Evolutionary conservation across 2,888 invertebrate species (phyloP).

Genomic region (Heteromurus nitidus): DNA sequence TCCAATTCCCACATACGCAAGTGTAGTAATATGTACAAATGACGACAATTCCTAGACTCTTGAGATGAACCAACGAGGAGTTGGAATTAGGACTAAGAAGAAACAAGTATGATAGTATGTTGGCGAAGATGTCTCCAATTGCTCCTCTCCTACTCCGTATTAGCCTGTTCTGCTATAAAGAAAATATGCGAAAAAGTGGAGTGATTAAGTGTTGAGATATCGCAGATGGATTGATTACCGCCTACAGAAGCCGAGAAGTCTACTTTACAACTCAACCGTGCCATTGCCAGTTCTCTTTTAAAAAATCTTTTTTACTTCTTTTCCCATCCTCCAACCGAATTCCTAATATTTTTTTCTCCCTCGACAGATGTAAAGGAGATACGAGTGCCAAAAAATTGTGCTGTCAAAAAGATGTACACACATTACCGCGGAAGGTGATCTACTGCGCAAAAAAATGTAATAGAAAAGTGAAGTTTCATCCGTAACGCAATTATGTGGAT

Average conservation of each 20-base stretch:
- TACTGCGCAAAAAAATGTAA: background rate
- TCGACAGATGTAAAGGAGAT: conserved; percentile 14
- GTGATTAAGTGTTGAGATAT: conserved; percentile 66
- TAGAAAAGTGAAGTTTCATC: conserved; percentile 49
- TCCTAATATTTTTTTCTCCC: conserved; percentile 7
- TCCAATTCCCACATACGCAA: too few relatives aligned
- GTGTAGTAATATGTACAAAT: too few relatives aligned
- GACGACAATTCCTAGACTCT: too few relatives aligned
- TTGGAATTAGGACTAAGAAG: too few relatives aligned
- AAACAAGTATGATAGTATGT: too few relatives aligned
- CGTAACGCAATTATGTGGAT: conserved; percentile 56
- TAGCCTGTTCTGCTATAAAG: background rate
- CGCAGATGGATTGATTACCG: conserved; percentile 48
- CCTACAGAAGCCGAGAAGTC: conserved; percentile 20
- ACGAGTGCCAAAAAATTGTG: conserved; percentile 44
- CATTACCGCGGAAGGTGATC: background rate
- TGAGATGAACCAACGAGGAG: too few relatives aligned
- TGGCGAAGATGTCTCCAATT: too few relatives aligned
- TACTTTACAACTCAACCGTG: conserved; percentile 36
- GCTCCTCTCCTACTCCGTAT: too few relatives aligned
- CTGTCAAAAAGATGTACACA: conserved; percentile 17
- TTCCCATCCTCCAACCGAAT: conserved; percentile 4
- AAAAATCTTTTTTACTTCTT: conserved; percentile 13
- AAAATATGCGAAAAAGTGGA: conserved; percentile 35
- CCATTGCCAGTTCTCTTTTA: conserved; percentile 11